Conservation (phyloP, 1,140 invertebrate species). For the Lepidurus arcticus region DNA sequence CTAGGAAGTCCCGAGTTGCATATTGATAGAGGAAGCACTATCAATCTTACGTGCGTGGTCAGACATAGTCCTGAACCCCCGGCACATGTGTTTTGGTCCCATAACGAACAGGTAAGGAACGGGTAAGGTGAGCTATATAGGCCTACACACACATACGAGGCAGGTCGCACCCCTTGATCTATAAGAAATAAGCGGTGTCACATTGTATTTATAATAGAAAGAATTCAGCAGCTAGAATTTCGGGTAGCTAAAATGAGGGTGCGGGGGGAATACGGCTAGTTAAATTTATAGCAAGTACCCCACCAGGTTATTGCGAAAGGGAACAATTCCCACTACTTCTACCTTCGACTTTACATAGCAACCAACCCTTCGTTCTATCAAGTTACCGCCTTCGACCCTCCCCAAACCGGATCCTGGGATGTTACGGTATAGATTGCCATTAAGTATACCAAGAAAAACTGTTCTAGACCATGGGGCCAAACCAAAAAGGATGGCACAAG, state of each 20-base stretch:
- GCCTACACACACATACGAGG: not conserved
- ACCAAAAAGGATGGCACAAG: not conserved
- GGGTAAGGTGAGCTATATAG: not conserved
- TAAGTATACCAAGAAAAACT: not conserved
- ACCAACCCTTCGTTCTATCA: not conserved
- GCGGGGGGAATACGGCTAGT: not conserved
- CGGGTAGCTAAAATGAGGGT: not conserved
- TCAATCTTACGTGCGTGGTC: conserved; percentile 87
- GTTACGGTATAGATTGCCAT: not conserved
- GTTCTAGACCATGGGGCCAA: not conserved
- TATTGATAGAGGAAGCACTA: conserved; percentile 83
- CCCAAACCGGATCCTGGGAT: not conserved
- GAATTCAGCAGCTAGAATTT: not conserved
- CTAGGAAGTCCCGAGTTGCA: conserved; percentile 81
- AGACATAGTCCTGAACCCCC: conserved; percentile 82
- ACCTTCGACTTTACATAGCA: not conserved
- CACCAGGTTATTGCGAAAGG: not conserved
- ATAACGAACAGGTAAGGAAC: conserved; percentile 40
- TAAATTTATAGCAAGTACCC: not conserved
- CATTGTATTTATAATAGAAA: not conserved
- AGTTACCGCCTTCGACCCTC: conserved; percentile 17
- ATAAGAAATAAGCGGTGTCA: not conserved
- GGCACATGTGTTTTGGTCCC: conserved; percentile 73
- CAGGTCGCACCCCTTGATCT: not conserved
- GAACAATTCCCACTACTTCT: not conserved